Conservation (phyloP, 2,888 invertebrate species). For the Bellardia bayeri region DNA sequence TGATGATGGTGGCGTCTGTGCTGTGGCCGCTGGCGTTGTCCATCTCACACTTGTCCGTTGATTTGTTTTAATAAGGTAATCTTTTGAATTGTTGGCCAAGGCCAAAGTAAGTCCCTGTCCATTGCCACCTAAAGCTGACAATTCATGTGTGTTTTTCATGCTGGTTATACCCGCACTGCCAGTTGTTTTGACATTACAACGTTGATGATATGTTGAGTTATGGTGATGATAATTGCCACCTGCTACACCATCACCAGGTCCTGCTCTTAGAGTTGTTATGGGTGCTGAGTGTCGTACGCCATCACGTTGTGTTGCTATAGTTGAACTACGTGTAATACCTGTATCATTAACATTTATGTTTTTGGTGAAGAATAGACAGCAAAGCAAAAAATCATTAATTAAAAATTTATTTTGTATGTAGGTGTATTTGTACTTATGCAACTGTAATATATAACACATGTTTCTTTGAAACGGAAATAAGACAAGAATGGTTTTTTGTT, state of each 20-base stretch:
- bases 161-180: background rate
- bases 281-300: slow-evolving; percentile 76
- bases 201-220: slow-evolving; percentile 71
- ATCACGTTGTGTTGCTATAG: slow-evolving; percentile 75
- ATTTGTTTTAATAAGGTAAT: slow-evolving; percentile 54
- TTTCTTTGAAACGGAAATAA: slow-evolving; percentile 28
- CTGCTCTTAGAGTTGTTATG: slow-evolving; percentile 45
- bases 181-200: slow-evolving; percentile 57
- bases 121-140: slow-evolving; percentile 63
- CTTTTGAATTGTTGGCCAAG: slow-evolving; percentile 56
- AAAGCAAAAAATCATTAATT: slow-evolving; percentile 40
- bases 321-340: slow-evolving; percentile 80
- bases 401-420: background rate
- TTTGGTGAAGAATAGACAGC: slow-evolving; percentile 57
- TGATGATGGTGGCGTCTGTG: slow-evolving; percentile 10
- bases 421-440: background rate
- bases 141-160: slow-evolving; percentile 73
- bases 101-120: slow-evolving; percentile 33
- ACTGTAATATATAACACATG: background rate
- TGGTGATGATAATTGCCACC: slow-evolving; percentile 67
- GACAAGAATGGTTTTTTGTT: background rate
- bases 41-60: slow-evolving; percentile 54
- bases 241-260: slow-evolving; percentile 20
- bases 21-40: slow-evolving; percentile 54
- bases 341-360: background rate